A percentile compares a stretch with the other conserved stretches of the same genome.
Conservation (phyloP, 1,140 invertebrate genomes). For the Anoplolepis gracilipes region DNA sequence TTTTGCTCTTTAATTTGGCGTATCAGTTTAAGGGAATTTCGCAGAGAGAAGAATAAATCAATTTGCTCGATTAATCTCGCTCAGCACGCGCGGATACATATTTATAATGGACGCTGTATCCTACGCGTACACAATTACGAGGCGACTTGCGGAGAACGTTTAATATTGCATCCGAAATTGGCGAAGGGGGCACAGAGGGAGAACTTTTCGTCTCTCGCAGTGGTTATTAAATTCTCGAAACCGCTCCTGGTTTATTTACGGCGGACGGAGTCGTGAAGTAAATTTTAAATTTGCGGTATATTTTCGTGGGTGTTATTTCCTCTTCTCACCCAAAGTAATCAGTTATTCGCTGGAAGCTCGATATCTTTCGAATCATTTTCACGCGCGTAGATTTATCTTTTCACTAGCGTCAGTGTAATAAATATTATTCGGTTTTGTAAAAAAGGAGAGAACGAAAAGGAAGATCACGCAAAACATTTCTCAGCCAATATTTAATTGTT, state of each 20-base stretch:
- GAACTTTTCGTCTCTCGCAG: slow-evolving; percentile 4
- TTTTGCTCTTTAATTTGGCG: slow-evolving; percentile 21
- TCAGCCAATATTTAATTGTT: slow-evolving; percentile 3
- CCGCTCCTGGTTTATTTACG: slow-evolving; percentile 43
- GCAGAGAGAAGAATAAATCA: slow-evolving; percentile 5
- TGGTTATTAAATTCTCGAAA: slow-evolving; percentile 63
- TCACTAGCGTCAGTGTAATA: background rate
- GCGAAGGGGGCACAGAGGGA: background rate
- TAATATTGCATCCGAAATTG: slow-evolving; percentile 55
- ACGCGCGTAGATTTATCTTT: background rate
- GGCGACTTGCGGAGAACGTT: slow-evolving; percentile 29
- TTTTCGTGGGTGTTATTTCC: background rate
- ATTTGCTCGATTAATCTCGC: slow-evolving; percentile 41
- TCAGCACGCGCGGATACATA: background rate
- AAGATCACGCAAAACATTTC: background rate
- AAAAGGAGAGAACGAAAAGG: too few species aligned
- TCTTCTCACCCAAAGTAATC: slow-evolving; percentile 31
- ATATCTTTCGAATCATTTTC: background rate
- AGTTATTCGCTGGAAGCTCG: background rate
- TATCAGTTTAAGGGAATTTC: background rate
- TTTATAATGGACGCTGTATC: slow-evolving; percentile 37
- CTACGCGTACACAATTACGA: slow-evolving; percentile 32
- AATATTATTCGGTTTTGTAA: background rate
- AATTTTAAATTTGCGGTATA: slow-evolving; percentile 14
- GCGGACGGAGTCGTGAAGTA: slow-evolving; percentile 22